Conservation (phyloP, 2,113 vertebrate genomes). For the Salminus brasiliensis region DNA sequence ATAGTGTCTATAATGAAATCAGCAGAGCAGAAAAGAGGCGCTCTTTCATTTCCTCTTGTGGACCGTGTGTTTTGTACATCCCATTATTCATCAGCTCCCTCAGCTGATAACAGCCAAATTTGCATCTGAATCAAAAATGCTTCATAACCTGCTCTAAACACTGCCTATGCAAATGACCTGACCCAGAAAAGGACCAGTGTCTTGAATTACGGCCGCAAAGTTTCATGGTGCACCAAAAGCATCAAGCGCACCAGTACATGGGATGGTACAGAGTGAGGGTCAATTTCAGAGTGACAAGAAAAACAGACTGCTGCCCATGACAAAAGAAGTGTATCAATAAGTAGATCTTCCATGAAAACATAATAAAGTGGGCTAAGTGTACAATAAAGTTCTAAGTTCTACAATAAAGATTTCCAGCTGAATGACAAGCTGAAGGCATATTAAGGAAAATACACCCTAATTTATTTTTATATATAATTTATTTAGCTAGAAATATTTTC, state of each 20-base stretch:
- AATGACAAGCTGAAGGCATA: too few species aligned
- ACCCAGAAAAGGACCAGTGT: constrained; percentile 70
- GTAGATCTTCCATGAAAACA: neutral
- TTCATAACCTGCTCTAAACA: constrained; percentile 66
- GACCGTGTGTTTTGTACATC: constrained; percentile 68
- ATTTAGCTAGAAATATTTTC: too few species aligned
- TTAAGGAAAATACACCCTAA: too few species aligned
- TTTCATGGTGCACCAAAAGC: constrained; percentile 34
- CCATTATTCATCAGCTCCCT: constrained; percentile 75
- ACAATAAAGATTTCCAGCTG: too few species aligned
- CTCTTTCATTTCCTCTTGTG: constrained; percentile 80
- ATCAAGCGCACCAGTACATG: neutral
- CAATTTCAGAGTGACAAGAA: neutral
- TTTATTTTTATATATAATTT: too few species aligned
- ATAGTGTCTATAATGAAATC: constrained; percentile 83
- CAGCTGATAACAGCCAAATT: constrained; percentile 76
- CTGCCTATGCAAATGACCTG: constrained; percentile 69
- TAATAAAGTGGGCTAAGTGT: neutral
- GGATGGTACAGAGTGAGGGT: neutral
- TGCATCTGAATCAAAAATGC: constrained; percentile 78
- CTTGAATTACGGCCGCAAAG: constrained; percentile 56
- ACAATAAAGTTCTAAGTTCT: neutral
- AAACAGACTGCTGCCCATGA: constrained; percentile 1
- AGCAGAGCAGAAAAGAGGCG: constrained; percentile 77
- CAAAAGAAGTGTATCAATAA: constrained; percentile 7